Evolutionary conservation across 2,888 invertebrate genomes (phyloP), one percentile per base, ranked within the genome.

Genomic region (Pharmacophagus antenor): DNA sequence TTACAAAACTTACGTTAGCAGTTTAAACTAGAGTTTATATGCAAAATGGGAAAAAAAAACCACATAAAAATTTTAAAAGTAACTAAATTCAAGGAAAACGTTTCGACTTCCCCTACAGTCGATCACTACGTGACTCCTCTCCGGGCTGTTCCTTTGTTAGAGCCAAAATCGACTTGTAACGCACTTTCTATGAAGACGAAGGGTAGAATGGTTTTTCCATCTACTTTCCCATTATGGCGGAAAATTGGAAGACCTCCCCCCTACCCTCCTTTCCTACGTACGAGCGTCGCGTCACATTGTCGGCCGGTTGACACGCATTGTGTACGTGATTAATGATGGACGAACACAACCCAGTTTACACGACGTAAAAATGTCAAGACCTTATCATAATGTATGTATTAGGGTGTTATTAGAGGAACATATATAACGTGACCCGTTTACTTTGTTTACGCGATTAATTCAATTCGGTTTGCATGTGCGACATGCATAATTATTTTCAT

Each of bases 191-290:
- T 54, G 61, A 62, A 64, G 63, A 64, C 50, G 60, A 48, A 56
- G 60, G 55, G 49, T 31, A 69, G 67, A 76, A 80, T 42, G 76
- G 76, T 75, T 76, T 87, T 82, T 82, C 77, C 78, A 80, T 86
- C 84, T 80, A 84, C 86, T 86, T 84, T 77, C 81, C 82, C 74
- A 85, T 87, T 84, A 85, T 77, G 77, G 74, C 76, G 84, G 79
- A 81, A 84, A 83, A 82, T 82, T 77, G 77, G 79, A 73, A 70
- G 69, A 69, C 76, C 80, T 85, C 82, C 84, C 79, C 85, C 82
- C 84, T n/a, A n/a, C n/a, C n/a, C n/a, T n/a, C n/a, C n/a, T n/a
- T n/a, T n/a, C n/a, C n/a, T n/a, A n/a, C 76, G 80, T 79, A 81
- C 81, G 51, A 31, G 57, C 80, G 80, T 46, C 79, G 80, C 82